Conservation (phyloP, 2,888 invertebrate genomes). For the Thalpophila matura region DNA sequence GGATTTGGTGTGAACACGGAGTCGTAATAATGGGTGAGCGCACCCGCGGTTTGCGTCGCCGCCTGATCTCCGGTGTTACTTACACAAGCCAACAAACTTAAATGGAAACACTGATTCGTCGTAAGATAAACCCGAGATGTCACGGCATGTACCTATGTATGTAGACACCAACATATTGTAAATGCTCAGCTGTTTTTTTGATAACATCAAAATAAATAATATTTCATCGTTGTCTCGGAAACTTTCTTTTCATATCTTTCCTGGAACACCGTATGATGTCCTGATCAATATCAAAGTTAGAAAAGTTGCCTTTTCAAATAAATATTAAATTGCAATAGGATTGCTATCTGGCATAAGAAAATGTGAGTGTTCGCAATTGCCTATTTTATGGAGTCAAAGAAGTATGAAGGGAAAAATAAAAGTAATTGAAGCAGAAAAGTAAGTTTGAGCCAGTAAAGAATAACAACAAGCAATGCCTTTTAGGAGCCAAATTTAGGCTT, state of each 20-base stretch:
- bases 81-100: slow-evolving; percentile 78
- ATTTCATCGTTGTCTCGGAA: slow-evolving; percentile 47
- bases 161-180: slow-evolving; percentile 47
- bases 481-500: slow-evolving; percentile 5
- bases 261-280: slow-evolving; percentile 14
- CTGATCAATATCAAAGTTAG: slow-evolving; percentile 18
- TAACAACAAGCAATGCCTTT: slow-evolving; percentile 3
- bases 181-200: slow-evolving; percentile 21
- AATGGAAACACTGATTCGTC: slow-evolving; percentile 76
- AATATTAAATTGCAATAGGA: slow-evolving; percentile 1
- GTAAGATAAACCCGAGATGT: slow-evolving; percentile 71
- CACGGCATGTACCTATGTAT: slow-evolving; percentile 55
- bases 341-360: slow-evolving; percentile 8
- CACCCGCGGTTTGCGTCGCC: slow-evolving; percentile 35
- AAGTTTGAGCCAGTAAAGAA: not conserved
- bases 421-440: not conserved
- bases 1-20: slow-evolving; percentile 80
- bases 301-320: not conserved
- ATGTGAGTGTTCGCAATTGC: not conserved
- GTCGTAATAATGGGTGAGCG: slow-evolving; percentile 36
- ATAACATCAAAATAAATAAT: slow-evolving; percentile 47
- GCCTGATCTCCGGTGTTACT: slow-evolving; percentile 72
- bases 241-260: slow-evolving; percentile 23
- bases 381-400: slow-evolving; percentile 3
- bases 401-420: not conserved